Evolutionary conservation across 2,888 invertebrate species (phyloP), one percentile per base, ranked within the genome.

Genomic region (Aspidiotus rigidus): DNA sequence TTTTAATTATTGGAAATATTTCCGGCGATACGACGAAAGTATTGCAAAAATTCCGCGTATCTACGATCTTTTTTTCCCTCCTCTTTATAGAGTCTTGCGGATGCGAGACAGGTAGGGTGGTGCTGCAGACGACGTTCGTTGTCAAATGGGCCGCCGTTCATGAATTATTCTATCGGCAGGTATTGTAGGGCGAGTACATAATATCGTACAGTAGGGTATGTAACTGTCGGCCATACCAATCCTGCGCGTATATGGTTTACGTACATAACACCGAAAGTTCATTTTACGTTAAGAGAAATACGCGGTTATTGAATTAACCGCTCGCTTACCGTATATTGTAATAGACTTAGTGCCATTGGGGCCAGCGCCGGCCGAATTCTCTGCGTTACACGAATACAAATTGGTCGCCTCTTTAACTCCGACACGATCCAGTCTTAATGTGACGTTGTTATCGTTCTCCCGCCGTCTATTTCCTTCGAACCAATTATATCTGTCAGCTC

Each of bases 361-460:
- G 63, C 90, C 88, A 74, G 87, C 85, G 0, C 94, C 95, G 0
- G 92, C 92, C 11, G 88, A 86, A 78, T 92, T 94, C 78, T 84
- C 84, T 0, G 93, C 93, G 73, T 87, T 84, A 77, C 96, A 96
- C 0, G 91, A 89, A 80, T 93, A 94, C 81, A 91, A 92, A 75
- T 90, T 90, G 72, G 91, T 84, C 63, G 90, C 90, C 1, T 66
- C 44, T 77, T 90, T 89, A 72, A 95, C 80, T 11, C 89, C 87
- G 13, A 92, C 93, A 0, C 91, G 89, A 72, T 87, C 87, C 72
- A 93, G 87, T 7, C 11, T 7, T 13, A 56, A 15, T 16, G 16
- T 16, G 28, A 42, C 85, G 76, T 90, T 89, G 69, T 84, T 83
- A 16, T 85, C 81, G 62, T 88, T 85, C 0, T 86, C 85, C 28